Conservation (phyloP, 2,797 vertebrate genomes). For the Darevskia nairensis region DNA sequence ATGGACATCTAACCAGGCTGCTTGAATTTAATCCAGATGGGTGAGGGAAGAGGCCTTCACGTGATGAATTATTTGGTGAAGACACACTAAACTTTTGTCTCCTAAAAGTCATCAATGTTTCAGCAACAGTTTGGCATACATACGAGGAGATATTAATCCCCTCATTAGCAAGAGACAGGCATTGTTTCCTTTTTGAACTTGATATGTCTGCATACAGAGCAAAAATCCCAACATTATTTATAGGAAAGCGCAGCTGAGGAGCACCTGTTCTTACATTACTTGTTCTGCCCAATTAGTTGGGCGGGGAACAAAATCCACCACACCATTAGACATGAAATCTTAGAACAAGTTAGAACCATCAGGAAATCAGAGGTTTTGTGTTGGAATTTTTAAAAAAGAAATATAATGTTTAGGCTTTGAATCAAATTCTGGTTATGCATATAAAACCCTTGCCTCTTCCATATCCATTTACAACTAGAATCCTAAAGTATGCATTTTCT, state of each 20-base stretch:
- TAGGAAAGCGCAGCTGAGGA: slow-evolving; percentile 73
- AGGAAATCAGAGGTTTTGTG: slow-evolving; percentile 38
- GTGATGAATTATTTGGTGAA: slow-evolving; percentile 72
- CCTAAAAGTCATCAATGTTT: slow-evolving; percentile 75
- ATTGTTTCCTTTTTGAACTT: slow-evolving; percentile 77
- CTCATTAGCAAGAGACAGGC: slow-evolving; percentile 72
- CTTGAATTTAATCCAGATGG: slow-evolving; percentile 65
- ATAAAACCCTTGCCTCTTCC: neutral
- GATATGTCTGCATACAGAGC: slow-evolving; percentile 72
- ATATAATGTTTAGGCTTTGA: slow-evolving; percentile 35
- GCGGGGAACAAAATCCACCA: neutral
- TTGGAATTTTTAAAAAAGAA: slow-evolving; percentile 42
- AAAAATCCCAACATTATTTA: slow-evolving; percentile 63
- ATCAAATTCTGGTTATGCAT: slow-evolving; percentile 26
- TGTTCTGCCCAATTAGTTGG: slow-evolving; percentile 58
- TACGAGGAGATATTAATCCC: slow-evolving; percentile 74
- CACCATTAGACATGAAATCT: slow-evolving; percentile 47
- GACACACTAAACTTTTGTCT: slow-evolving; percentile 66
- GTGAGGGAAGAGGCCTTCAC: slow-evolving; percentile 54
- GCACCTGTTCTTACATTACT: slow-evolving; percentile 69
- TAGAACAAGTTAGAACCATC: slow-evolving; percentile 38
- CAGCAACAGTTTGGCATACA: slow-evolving; percentile 69
- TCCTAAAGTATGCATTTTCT: neutral
- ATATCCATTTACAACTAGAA: neutral
- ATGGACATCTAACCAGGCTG: slow-evolving; percentile 58